Evolutionary conservation across 2,888 invertebrate genomes (phyloP), one percentile per base, ranked within the genome.

Genomic region (Hemistola chrysoprasaria): DNA sequence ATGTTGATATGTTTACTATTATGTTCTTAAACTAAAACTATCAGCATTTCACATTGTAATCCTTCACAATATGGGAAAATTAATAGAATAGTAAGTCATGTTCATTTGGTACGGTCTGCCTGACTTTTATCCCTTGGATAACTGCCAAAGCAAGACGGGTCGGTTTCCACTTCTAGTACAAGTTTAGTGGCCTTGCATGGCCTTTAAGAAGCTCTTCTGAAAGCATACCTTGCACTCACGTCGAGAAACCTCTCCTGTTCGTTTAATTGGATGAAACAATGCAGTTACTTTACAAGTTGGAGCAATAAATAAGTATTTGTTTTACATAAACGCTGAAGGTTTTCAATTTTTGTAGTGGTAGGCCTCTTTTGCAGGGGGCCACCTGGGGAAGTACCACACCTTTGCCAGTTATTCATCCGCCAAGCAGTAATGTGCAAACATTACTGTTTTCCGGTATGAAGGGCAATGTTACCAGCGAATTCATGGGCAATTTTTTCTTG

Each of bases 101-200:
- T 64, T 47, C 57, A 53, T 59, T 57, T 58, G 49, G 41, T 39
- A 50, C 52, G 60, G 59, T 58, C 56, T 54, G 58, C 62, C 65
- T 63, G 69, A 74, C 67, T 68, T 76, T 74, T 77, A 74, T 73
- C 70, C 62, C 41, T 72, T 78, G 79, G 79, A 73, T 40, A 43
- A 34, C 42, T 56, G 78, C 79, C 80, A 80, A 65, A 53, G 42
- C 53, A 51, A 56, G 61, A 72, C 67, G 71, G 68, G 26, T 36
- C 16, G 33, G 65, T 65, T 63, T 67, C 62, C 57, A 65, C 56
- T 64, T 61, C 55, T 69, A 65, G 53, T 44, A 56, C 55, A 64
- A 71, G 60, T 65, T 67, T 65, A 68, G 59, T 71, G 53, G 61
- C 42, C 59, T 55, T 47, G 43, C 40, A 47, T 45, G 57, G 48